Conservation (phyloP, 2,113 vertebrate species). For the Polyodon spathula region DNA sequence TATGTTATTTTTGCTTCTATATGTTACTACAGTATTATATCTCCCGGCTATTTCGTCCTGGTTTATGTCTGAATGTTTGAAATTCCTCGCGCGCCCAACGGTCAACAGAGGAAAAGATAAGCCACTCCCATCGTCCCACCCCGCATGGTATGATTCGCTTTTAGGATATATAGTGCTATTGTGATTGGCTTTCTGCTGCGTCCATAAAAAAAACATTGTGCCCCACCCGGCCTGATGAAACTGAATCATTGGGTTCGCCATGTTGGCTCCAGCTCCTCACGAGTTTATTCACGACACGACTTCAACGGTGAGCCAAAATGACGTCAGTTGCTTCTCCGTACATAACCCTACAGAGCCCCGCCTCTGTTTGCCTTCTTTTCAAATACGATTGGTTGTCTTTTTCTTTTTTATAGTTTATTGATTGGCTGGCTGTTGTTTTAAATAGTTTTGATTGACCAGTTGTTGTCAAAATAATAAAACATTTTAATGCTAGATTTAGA, state of each 20-base stretch:
- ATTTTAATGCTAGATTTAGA: too few species aligned
- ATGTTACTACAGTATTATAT: too few species aligned
- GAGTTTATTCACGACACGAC: not conserved
- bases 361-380: too few species aligned
- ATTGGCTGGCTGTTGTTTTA: too few species aligned
- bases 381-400: too few species aligned
- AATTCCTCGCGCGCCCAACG: slow-evolving; percentile 24
- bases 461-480: too few species aligned
- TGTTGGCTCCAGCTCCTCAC: not conserved
- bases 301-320: too few species aligned
- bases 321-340: too few species aligned
- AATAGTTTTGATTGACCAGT: too few species aligned
- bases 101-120: not conserved
- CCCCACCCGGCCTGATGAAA: not conserved
- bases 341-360: too few species aligned
- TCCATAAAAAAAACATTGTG: not conserved
- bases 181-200: not conserved
- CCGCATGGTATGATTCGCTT: not conserved
- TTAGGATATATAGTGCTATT: not conserved
- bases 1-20: too few species aligned
- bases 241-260: not conserved
- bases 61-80: slow-evolving; percentile 9
- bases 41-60: not conserved
- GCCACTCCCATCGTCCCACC: not conserved
- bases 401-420: too few species aligned